These are phyloP conservation scores for Euborellia annulipes DNA, from an alignment of 1,140 invertebrate species.

Conservation along the genomic window DNA sequence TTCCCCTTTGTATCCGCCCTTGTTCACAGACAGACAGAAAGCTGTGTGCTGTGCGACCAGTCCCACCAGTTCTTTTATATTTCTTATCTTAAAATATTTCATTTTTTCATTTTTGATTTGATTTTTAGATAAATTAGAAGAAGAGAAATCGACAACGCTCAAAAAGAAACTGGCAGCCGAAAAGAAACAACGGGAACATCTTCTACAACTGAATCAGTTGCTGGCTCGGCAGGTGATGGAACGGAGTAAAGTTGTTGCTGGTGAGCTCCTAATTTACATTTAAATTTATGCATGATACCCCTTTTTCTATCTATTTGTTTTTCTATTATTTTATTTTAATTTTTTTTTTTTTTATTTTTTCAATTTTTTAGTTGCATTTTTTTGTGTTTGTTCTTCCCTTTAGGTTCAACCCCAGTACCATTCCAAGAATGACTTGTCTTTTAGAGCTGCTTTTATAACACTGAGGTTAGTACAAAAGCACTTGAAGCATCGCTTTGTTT, in stretches of 20 bases:
- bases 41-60: too few relatives aligned
- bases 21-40: too few relatives aligned
- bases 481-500: too few relatives aligned
- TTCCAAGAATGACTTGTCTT: conserved; percentile 4
- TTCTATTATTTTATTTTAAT: conserved; percentile 1
- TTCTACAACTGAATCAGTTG: conserved; percentile 78
- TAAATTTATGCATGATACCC: too few relatives aligned
- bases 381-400: neutral
- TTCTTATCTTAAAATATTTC: too few relatives aligned
- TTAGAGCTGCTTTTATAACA: neutral
- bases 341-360: conserved; percentile 7
- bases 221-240: conserved; percentile 86
- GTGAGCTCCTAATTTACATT: conserved; percentile 38
- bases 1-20: too few relatives aligned
- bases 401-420: conserved; percentile 8
- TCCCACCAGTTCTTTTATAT: too few relatives aligned
- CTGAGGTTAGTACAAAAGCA: conserved; percentile 1
- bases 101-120: too few relatives aligned
- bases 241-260: conserved; percentile 83
- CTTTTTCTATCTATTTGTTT: too few relatives aligned
- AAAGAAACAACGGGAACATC: conserved; percentile 69
- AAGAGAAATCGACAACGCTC: conserved; percentile 26
- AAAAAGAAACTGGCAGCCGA: conserved; percentile 55
- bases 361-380: conserved; percentile 3
- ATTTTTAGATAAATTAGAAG: too few relatives aligned